A percentile compares a stretch with the other conserved stretches of the same genome.
Evolutionary conservation across 2,797 vertebrate genomes (phyloP).

Genomic region (Hapalemur alaotrensis): DNA sequence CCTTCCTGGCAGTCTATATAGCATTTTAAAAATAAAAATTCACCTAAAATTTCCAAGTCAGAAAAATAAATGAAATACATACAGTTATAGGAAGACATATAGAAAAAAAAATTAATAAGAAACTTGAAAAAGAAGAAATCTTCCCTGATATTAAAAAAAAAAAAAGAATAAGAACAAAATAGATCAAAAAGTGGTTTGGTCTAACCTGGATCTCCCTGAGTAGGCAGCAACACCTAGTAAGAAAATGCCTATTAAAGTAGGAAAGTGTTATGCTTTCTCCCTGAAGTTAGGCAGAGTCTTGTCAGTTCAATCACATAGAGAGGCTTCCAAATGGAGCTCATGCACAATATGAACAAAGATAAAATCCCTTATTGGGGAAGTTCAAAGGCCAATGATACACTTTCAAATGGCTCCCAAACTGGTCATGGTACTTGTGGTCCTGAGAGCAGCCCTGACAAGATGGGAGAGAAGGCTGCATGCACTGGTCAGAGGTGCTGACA

Average conservation of each 20-base stretch:
- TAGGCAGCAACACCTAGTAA: not conserved
- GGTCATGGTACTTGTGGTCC: not conserved
- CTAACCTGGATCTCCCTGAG: not conserved
- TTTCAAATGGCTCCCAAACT: not conserved
- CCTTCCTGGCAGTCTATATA: not conserved
- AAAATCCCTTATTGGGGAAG: not conserved
- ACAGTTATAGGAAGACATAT: not conserved
- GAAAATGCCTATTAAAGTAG: not conserved
- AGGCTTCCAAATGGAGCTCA: not conserved
- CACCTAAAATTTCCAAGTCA: not conserved
- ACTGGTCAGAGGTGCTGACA: not conserved
- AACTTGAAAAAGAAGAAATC: not conserved
- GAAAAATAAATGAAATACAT: not conserved
- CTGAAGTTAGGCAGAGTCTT: not conserved
- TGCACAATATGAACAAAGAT: not conserved
- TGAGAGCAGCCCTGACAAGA: not conserved
- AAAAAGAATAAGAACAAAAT: not conserved
- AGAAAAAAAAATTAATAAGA: not conserved
- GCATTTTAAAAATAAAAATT: not conserved
- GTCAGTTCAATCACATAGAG: not conserved
- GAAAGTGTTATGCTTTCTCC: not conserved
- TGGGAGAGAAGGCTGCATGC: not conserved
- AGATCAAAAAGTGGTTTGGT: not conserved
- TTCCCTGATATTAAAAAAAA: not conserved
- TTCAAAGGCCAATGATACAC: not conserved